phyloP scores from a whole-genome alignment of 2,113 vertebrate genomes.

The Aegithalos caudatus region DNA sequence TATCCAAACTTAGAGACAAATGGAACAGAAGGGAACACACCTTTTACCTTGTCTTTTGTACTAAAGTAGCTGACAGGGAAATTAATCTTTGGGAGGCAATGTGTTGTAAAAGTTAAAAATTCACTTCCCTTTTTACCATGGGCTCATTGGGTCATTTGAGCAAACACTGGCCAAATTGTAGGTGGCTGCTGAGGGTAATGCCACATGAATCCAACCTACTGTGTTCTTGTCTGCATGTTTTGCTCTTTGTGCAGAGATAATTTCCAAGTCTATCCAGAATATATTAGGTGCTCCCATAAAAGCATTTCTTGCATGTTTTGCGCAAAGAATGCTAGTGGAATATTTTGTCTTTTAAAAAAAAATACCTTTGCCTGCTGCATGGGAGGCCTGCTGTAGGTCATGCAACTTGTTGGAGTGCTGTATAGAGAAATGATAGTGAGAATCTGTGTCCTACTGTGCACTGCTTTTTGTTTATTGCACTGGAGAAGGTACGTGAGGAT shows the following conservation, averaged over 20 bases:
- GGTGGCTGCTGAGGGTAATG: background rate
- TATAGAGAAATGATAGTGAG: background rate
- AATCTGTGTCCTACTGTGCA: accelerated
- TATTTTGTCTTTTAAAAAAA: background rate
- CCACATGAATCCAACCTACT: background rate
- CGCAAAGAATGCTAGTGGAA: background rate
- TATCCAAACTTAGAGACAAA: background rate
- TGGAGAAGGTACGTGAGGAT: background rate
- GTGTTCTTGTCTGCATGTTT: background rate
- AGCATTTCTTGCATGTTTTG: background rate
- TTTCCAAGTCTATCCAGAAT: background rate
- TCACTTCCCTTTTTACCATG: background rate
- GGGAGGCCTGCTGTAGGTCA: background rate
- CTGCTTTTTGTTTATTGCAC: background rate
- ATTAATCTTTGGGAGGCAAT: background rate
- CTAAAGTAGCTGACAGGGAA: background rate
- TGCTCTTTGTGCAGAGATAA: background rate
- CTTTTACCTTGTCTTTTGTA: background rate
- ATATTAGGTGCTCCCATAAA: background rate
- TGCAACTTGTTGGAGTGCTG: background rate
- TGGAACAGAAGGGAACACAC: background rate
- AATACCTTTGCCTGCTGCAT: background rate
- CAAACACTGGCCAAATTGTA: background rate
- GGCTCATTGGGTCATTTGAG: background rate
- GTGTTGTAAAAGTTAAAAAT: background rate